Evolutionary conservation across 2,113 vertebrate genomes (phyloP).

Genomic region (Plectropomus leopardus): DNA sequence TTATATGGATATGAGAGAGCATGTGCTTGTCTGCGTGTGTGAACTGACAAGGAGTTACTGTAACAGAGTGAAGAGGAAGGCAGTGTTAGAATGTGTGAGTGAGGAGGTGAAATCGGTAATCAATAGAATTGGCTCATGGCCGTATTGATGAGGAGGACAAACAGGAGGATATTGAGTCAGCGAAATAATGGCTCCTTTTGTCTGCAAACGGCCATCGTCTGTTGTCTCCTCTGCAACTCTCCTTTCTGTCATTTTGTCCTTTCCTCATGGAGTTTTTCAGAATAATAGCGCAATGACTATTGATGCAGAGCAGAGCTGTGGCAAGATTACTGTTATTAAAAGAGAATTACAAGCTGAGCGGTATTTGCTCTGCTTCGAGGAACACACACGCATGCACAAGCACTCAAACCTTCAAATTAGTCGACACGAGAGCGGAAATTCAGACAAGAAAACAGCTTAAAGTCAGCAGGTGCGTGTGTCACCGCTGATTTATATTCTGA

Average conservation of each 20-base stretch:
- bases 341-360: conserved; percentile 61
- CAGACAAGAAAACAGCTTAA: conserved; percentile 2
- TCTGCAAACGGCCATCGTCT: neutral
- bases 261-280: conserved; percentile 20
- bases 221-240: conserved; percentile 4
- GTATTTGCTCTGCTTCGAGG: conserved; percentile 17
- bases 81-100: neutral
- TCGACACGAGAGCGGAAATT: neutral
- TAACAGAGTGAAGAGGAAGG: neutral
- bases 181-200: conserved; percentile 41
- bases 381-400: conserved; percentile 1
- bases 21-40: neutral
- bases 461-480: neutral
- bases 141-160: conserved; percentile 26
- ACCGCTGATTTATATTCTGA: neutral
- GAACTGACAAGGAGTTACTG: neutral
- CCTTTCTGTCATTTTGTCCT: conserved; percentile 21
- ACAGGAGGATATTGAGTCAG: conserved; percentile 11
- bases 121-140: conserved; percentile 30
- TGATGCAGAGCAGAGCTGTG: conserved; percentile 52
- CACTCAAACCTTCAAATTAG: conserved; percentile 26
- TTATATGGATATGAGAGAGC: neutral
- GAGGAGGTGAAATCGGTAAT: conserved; percentile 2
- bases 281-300: conserved; percentile 47
- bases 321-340: conserved; percentile 70